Base-by-base conservation (phyloP, 1,140 invertebrate species). In the Euwallacea fornicatus region DNA sequence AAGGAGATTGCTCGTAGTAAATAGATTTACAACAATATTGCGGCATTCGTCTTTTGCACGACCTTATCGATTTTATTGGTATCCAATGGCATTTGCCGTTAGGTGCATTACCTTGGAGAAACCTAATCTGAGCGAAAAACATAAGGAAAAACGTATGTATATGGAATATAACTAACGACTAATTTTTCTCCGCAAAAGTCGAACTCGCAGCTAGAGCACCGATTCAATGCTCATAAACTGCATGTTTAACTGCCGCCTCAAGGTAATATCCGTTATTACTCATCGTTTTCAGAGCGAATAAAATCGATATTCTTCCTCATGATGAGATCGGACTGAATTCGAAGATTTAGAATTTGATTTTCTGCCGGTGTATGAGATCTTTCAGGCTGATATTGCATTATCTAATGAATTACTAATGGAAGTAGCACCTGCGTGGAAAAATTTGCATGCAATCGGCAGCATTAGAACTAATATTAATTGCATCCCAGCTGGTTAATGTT, bases 401-500 rank as follows among this genome's bases (percentile, higher is more conserved):
- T 33, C 21, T 33, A 33, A 33, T 33, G 21, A 33, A 33, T 33
- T 33, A 33, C 21, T 33, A 33, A 53, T 53, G 11, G 42, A 54
- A 16, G 44, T 65, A 13, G 33, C 62, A 65, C 62, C 62, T 65
- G 44, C 13, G 11, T 9, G 46, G 46, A 65, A 64, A 65, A 65
- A 65, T 65, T 54, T 65, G 16, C 47, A 65, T 62, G 62, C 62
- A 47, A 42, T 66, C n/a, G 53, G 33, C 62, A 11, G 50, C 33
- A 66, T 42, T 55, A 50, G 42, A 41, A 50, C n/a, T 55, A 42
- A 55, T 66, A 66, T 66, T 42, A 66, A 50, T 66, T 66, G 56
- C 13, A 42, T 53, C 64, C 21, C 64, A 65, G 62, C 62, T 66
- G 50, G 64, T 56, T 53, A 66, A 66, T 56, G 64, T 53, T 66